These are phyloP conservation scores for Atrina japonica DNA, from an alignment of 2,888 invertebrate species.

Conservation along the genomic window DNA sequence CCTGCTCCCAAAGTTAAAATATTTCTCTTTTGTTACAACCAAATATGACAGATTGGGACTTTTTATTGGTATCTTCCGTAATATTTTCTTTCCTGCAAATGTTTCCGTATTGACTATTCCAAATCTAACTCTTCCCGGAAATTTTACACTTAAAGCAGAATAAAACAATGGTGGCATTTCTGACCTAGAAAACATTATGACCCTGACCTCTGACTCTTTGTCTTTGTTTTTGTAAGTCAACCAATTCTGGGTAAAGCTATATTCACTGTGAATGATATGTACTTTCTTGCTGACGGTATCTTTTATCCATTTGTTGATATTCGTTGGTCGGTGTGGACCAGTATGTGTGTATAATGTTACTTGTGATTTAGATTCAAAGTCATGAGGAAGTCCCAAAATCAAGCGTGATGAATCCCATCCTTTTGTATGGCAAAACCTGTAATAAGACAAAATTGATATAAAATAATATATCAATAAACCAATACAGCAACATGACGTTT, in stretches of 20 bases:
- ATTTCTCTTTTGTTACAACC: slow-evolving; percentile 81
- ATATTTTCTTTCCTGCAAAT: slow-evolving; percentile 54
- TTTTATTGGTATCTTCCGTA: slow-evolving; percentile 50
- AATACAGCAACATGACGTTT: no score
- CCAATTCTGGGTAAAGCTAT: slow-evolving; percentile 78
- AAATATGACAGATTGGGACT: slow-evolving; percentile 77
- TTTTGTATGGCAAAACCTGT: slow-evolving; percentile 81
- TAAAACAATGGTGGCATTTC: slow-evolving; percentile 82
- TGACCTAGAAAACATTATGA: slow-evolving; percentile 81
- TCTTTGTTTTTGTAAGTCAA: slow-evolving; percentile 63
- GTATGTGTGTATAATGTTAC: slow-evolving; percentile 80
- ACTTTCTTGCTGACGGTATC: slow-evolving; percentile 81
- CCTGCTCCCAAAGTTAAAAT: slow-evolving; percentile 79
- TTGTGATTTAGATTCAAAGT: slow-evolving; percentile 81
- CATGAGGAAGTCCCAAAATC: slow-evolving; percentile 82
- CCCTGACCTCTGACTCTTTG: slow-evolving; percentile 74
- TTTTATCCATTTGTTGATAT: slow-evolving; percentile 81
- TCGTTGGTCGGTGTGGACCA: slow-evolving; percentile 74
- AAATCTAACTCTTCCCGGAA: slow-evolving; percentile 82
- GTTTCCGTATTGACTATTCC: slow-evolving; percentile 73
- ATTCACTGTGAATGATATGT: slow-evolving; percentile 71
- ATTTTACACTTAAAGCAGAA: slow-evolving; percentile 83
- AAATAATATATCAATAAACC: no score
- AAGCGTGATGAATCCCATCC: slow-evolving; percentile 81
- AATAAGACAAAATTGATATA: no score